phyloP scores from a whole-genome alignment of 1,140 invertebrate species.

The Drosophila athabasca region DNA sequence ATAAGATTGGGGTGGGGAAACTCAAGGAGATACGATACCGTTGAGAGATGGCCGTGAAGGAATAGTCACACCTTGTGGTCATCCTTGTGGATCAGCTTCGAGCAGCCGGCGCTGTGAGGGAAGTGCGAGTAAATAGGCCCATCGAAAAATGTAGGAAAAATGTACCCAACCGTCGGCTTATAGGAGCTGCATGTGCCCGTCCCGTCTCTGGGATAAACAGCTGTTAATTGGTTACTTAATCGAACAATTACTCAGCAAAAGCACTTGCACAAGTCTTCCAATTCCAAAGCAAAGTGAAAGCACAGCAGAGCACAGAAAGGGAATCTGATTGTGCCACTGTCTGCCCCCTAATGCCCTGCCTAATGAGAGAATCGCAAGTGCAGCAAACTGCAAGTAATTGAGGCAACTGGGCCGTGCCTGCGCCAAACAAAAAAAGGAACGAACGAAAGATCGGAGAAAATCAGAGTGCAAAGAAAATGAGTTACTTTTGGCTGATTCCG shows the following conservation, averaged over 20 bases:
- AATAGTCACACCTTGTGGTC: conserved; percentile 15
- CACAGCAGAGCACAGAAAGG: not conserved
- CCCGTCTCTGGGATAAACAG: conserved; percentile 15
- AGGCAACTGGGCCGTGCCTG: conserved; percentile 49
- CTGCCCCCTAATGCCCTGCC: conserved; percentile 23
- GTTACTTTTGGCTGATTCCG: too few relatives aligned
- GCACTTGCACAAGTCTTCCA: not conserved
- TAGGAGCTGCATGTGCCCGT: too few relatives aligned
- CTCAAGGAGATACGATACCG: conserved; percentile 5
- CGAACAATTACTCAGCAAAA: not conserved
- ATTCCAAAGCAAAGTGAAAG: not conserved
- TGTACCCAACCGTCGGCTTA: not conserved
- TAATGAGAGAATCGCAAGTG: conserved; percentile 35
- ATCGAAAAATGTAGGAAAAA: not conserved
- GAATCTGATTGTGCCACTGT: too few relatives aligned
- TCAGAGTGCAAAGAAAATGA: conserved; percentile 14
- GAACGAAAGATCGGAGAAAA: conserved; percentile 29
- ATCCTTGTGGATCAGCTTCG: conserved; percentile 25
- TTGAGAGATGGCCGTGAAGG: conserved; percentile 10
- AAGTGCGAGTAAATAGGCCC: conserved; percentile 6
- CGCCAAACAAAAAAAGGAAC: conserved; percentile 25
- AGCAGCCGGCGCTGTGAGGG: conserved; percentile 9
- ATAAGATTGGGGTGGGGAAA: not conserved
- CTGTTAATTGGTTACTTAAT: conserved; percentile 29
- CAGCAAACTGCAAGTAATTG: conserved; percentile 49